A percentile compares a stretch with the other conserved stretches of the same genome.
These are phyloP conservation scores for Tetragonisca angustula DNA, from an alignment of 2,888 invertebrate genomes.

Conservation along the genomic window DNA sequence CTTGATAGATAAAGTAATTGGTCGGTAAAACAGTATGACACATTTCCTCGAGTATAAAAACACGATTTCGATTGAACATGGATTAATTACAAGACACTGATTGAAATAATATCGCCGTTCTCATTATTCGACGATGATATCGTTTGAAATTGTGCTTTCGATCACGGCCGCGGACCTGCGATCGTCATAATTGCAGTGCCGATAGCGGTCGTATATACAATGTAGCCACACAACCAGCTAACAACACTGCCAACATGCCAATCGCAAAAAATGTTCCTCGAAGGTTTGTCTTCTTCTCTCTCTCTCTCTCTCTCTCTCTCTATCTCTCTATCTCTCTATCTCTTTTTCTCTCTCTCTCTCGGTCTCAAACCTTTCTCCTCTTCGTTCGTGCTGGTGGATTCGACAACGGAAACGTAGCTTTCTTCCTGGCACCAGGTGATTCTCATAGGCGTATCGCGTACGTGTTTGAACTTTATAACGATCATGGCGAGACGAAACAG, in stretches of 20 bases:
- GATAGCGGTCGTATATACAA: constrained; percentile 95
- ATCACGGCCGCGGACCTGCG: constrained; percentile 70
- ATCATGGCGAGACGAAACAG: background rate
- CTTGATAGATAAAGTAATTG: background rate
- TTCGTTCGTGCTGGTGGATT: background rate
- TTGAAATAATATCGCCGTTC: background rate
- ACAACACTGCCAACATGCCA: constrained; percentile 99
- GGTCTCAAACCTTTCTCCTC: background rate
- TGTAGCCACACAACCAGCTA: constrained; percentile 97
- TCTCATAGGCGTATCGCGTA: background rate
- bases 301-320: too few species aligned
- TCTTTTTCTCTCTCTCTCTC: background rate
- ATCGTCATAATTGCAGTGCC: constrained; percentile 94
- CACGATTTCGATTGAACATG: background rate
- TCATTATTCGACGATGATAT: background rate
- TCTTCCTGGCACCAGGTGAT: background rate
- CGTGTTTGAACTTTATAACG: background rate
- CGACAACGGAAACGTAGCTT: background rate
- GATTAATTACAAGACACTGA: background rate
- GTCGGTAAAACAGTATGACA: background rate
- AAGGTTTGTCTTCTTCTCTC: constrained; percentile 20
- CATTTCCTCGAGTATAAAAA: background rate
- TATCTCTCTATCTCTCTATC: too few species aligned
- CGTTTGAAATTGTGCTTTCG: background rate
- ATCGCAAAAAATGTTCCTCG: constrained; percentile 71